Evolutionary conservation across 2,797 vertebrate species (phyloP).

Genomic region (Phoebastria nigripes): DNA sequence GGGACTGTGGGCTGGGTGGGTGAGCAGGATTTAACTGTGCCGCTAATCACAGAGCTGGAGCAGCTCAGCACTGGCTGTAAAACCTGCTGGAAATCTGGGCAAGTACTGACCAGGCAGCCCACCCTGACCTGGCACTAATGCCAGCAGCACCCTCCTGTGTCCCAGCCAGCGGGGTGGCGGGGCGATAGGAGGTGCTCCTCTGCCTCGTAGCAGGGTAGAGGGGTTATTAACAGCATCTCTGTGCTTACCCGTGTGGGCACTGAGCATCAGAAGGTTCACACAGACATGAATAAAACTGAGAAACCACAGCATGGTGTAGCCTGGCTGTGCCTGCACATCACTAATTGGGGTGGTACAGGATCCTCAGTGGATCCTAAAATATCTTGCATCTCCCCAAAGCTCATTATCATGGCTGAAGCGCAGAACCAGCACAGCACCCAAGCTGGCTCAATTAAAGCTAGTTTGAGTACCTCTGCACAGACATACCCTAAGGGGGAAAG

Average conservation of each 20-base stretch:
- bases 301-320: not conserved
- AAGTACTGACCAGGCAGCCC: rapidly evolving
- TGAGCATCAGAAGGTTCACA: not conserved
- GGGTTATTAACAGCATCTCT: not conserved
- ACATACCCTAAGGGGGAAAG: not conserved
- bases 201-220: rapidly evolving
- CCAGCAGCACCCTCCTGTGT: not conserved
- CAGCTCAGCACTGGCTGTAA: not conserved
- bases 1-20: not conserved
- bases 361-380: not conserved
- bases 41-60: not conserved
- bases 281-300: not conserved
- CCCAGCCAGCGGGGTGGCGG: rapidly evolving
- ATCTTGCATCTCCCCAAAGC: not conserved
- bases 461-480: not conserved
- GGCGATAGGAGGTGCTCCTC: not conserved
- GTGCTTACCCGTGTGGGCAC: rapidly evolving
- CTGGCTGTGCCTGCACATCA: not conserved
- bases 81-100: not conserved
- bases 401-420: rapidly evolving
- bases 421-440: not conserved
- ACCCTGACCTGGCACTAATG: not conserved
- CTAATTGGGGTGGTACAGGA: not conserved
- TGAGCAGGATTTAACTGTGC: not conserved
- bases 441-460: not conserved